A percentile compares a stretch with the other conserved stretches of the same genome.
Conservation (phyloP, 1,140 invertebrate genomes). For the Solen grandis region DNA sequence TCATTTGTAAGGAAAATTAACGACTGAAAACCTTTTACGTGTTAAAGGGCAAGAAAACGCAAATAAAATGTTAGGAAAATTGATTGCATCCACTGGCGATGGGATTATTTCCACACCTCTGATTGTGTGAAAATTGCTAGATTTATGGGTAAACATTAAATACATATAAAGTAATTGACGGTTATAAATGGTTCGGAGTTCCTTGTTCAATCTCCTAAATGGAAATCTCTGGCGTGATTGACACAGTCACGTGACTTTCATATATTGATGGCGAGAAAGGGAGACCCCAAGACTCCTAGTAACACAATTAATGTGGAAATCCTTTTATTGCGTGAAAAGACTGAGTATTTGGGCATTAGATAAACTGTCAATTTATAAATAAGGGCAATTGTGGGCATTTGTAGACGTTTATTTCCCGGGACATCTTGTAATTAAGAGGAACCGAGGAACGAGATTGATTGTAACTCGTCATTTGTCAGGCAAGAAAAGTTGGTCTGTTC, state of each 20-base stretch:
- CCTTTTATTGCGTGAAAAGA: slow-evolving; percentile 53
- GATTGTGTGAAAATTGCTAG: slow-evolving; percentile 56
- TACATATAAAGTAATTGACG: slow-evolving; percentile 61
- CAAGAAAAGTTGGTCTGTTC: not conserved
- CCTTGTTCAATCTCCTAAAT: slow-evolving; percentile 53
- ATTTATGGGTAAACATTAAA: slow-evolving; percentile 59
- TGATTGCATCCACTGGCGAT: slow-evolving; percentile 39
- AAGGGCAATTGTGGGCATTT: slow-evolving; percentile 57
- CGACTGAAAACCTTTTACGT: slow-evolving; percentile 57
- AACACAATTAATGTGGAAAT: slow-evolving; percentile 51
- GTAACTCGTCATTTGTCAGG: slow-evolving; percentile 9
- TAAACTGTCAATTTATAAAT: slow-evolving; percentile 58
- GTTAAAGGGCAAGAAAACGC: slow-evolving; percentile 48
- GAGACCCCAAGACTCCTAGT: slow-evolving; percentile 44
- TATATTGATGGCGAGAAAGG: slow-evolving; percentile 58
- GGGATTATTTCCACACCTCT: slow-evolving; percentile 49
- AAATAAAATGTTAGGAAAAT: slow-evolving; percentile 57
- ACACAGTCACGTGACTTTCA: slow-evolving; percentile 49
- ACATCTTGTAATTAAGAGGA: slow-evolving; percentile 51
- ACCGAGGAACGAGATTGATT: slow-evolving; percentile 28
- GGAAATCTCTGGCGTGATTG: slow-evolving; percentile 51
- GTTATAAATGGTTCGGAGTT: slow-evolving; percentile 50
- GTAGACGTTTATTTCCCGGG: slow-evolving; percentile 33
- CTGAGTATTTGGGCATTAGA: slow-evolving; percentile 51
- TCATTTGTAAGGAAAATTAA: slow-evolving; percentile 53